These are phyloP conservation scores for Drosophila diplacantha DNA, from an alignment of 2,888 invertebrate genomes.

Conservation along the genomic window DNA sequence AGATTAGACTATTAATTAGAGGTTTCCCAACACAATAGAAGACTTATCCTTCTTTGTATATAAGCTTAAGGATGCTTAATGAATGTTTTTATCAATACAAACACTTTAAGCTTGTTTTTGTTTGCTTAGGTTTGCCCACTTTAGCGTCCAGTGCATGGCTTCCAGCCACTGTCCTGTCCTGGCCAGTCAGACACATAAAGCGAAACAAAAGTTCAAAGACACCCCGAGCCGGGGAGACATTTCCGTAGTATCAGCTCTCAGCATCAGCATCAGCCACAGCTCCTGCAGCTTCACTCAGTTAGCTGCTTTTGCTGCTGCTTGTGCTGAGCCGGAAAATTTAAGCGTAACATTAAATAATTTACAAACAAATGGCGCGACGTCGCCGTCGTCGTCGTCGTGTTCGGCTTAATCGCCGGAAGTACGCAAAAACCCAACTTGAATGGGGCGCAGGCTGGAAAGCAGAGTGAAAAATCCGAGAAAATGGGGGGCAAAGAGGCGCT, in stretches of 20 bases:
- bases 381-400: slow-evolving; percentile 21
- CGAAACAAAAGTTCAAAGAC: slow-evolving; percentile 65
- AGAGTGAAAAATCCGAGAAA: not conserved
- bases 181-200: slow-evolving; percentile 47
- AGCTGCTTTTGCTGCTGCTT: slow-evolving; percentile 30
- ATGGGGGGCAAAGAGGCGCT: not conserved
- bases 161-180: slow-evolving; percentile 24
- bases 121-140: not conserved
- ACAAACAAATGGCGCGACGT: slow-evolving; percentile 70
- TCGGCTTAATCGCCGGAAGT: slow-evolving; percentile 70
- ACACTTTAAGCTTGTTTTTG: slow-evolving; percentile 6
- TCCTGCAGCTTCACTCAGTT: slow-evolving; percentile 36
- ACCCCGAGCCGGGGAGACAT: slow-evolving; percentile 25
- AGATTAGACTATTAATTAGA: not conserved
- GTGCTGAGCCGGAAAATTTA: slow-evolving; percentile 70
- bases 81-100: not conserved
- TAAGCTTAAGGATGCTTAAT: not conserved
- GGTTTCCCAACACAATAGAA: not conserved
- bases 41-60: too few species aligned
- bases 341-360: slow-evolving; percentile 73
- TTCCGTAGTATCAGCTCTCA: slow-evolving; percentile 17
- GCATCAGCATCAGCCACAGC: slow-evolving; percentile 2
- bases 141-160: slow-evolving; percentile 15
- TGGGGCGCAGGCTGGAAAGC: slow-evolving; percentile 14
- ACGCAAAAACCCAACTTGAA: slow-evolving; percentile 39